Base-by-base conservation (phyloP, 2,113 vertebrate species). In the Tichodroma muraria region DNA sequence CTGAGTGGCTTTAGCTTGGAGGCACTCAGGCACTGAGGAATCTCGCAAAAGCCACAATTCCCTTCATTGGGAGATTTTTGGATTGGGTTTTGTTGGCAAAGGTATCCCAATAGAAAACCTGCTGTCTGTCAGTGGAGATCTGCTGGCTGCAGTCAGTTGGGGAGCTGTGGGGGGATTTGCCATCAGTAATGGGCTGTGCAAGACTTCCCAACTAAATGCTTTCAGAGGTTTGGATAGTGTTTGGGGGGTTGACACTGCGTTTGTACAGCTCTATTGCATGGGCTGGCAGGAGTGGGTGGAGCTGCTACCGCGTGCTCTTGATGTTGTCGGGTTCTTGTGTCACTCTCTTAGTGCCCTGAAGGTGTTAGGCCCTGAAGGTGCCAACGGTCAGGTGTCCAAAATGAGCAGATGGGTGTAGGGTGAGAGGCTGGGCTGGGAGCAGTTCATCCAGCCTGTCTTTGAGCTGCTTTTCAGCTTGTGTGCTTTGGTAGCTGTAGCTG, bases 261-360 rank as follows among this genome's bases (percentile, higher is more conserved):
- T 54, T 27, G 18, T 27, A 16, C 9, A 54, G 57, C 1, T 0
- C 33, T 37, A 1, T 19, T 53, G 28, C 8, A 0, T 14, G 11
- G 71, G 35, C 54, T 85, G 72, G 49, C 40, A 25, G 63, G 54
- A 53, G 59, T 5, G 15, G 42, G 2, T 40, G 28, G 44, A 78
- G 38, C 24, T 85, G 56, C 53, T 42, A 0, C 25, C 14, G 19
- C 0, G 0, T 7, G 3, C 56, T 91, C 33, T 17, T 45, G 38
- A 11, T 71, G 59, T 56, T 44, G 63, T 37, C 6, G 4, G 49
- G n/a, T 27, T 1, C 31, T 49, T 65, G 27, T 61, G 50, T 71
- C 10, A 1, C 47, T 50, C 9, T 73, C 37, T 7, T 6, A 33
- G 63, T 57, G 59, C 71, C 59, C 57, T 64, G 63, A 28, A 47